A percentile compares a stretch with the other conserved stretches of the same genome.
These are phyloP conservation scores for Aphis gossypii DNA, from an alignment of 1,140 invertebrate species.

Conservation along the genomic window DNA sequence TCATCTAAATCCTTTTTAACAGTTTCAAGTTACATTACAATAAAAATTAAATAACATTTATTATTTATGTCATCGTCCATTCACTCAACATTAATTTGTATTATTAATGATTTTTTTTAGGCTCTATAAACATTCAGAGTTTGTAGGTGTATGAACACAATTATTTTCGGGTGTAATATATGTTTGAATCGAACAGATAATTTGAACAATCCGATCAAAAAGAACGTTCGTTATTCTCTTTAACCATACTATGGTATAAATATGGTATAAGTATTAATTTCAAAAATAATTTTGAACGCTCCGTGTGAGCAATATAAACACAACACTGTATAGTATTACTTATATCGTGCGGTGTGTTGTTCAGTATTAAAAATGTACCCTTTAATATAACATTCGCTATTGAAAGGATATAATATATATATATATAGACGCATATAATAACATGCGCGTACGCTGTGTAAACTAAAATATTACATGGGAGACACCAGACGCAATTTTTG, in stretches of 20 bases:
- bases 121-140: neutral
- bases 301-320: neutral
- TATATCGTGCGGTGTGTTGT: neutral
- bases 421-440: neutral
- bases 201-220: neutral
- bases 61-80: neutral
- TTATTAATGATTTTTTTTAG: neutral
- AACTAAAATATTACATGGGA: neutral
- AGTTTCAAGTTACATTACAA: too few species aligned
- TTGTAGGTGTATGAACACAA: neutral
- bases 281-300: neutral
- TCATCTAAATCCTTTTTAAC: too few species aligned
- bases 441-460: neutral
- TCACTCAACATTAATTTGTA: neutral
- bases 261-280: neutral
- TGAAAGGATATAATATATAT: neutral
- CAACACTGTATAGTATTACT: neutral
- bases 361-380: slow-evolving; percentile 27
- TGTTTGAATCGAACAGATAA: neutral
- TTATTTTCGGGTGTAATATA: neutral
- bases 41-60: neutral
- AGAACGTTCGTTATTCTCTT: neutral
- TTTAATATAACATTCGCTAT: slow-evolving; percentile 16
- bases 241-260: neutral
- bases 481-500: neutral